A percentile compares a stretch with the other conserved stretches of the same genome.
These are phyloP conservation scores for Heliconius ismenius DNA, from an alignment of 2,888 invertebrate species.

Conservation along the genomic window DNA sequence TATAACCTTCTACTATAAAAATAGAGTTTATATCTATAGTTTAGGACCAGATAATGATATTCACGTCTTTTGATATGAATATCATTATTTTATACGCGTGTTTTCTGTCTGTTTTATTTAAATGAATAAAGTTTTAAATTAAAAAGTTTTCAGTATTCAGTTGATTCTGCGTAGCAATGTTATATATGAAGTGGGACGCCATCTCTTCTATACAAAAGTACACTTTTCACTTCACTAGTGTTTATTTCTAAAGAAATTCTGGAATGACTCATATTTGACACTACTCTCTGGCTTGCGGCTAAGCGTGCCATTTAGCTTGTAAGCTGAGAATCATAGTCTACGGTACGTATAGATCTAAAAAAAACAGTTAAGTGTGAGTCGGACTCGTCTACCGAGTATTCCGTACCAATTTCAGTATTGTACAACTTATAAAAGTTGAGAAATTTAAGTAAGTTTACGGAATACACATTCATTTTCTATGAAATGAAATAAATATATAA, in stretches of 20 bases:
- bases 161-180: neutral
- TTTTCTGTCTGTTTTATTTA: neutral
- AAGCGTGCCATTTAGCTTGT: neutral
- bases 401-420: too few species aligned
- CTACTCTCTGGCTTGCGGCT: neutral
- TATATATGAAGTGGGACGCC: constrained; percentile 11
- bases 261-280: constrained; percentile 21
- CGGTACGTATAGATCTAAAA: neutral
- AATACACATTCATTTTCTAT: too few species aligned
- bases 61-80: neutral
- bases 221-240: constrained; percentile 12
- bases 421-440: too few species aligned
- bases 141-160: neutral
- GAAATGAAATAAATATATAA: too few species aligned
- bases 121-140: constrained; percentile 5
- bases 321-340: neutral
- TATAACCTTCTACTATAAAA: neutral
- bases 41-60: too few species aligned
- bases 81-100: neutral
- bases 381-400: too few species aligned
- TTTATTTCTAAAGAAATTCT: constrained; percentile 19
- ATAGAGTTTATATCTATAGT: neutral
- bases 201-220: constrained; percentile 16
- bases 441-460: too few species aligned
- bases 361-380: neutral